Conservation (phyloP, 2,113 vertebrate species). For the Melanocharis versteri region DNA sequence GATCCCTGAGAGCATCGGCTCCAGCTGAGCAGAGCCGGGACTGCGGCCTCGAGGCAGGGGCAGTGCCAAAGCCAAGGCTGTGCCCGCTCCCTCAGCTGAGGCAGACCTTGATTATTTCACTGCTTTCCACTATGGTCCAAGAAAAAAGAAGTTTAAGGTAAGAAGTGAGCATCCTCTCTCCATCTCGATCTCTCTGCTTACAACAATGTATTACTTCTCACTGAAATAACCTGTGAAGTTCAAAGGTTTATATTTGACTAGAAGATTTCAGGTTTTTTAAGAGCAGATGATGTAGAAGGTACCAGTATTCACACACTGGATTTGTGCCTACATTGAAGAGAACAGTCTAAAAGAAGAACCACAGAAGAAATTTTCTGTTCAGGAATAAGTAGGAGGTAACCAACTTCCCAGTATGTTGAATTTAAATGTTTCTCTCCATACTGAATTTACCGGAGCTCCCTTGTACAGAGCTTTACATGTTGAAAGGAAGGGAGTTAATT, state of each 20-base stretch:
- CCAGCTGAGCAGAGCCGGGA: neutral
- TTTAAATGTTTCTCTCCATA: neutral
- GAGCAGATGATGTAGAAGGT: neutral
- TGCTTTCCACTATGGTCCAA: neutral
- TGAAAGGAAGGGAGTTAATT: slow-evolving; percentile 29
- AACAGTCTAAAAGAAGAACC: neutral
- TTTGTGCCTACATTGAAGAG: neutral
- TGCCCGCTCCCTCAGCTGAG: neutral
- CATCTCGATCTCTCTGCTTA: neutral
- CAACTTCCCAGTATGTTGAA: neutral
- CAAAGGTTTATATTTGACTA: neutral
- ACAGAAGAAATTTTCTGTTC: neutral
- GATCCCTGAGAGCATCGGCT: neutral
- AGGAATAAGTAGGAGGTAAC: neutral
- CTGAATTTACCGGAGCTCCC: neutral
- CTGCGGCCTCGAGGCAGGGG: neutral
- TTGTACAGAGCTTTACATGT: neutral
- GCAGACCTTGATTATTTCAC: neutral
- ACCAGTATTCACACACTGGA: neutral
- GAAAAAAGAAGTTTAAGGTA: neutral
- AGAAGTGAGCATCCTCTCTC: neutral
- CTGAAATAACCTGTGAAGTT: neutral
- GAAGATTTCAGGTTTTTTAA: neutral
- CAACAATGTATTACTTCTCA: neutral
- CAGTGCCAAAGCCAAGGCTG: neutral